A percentile compares a stretch with the other conserved stretches of the same genome.
Evolutionary conservation across 37 sponge, comb jelly and placozoan species (phyloP).

Genomic region (Ephydatia muelleri): DNA sequence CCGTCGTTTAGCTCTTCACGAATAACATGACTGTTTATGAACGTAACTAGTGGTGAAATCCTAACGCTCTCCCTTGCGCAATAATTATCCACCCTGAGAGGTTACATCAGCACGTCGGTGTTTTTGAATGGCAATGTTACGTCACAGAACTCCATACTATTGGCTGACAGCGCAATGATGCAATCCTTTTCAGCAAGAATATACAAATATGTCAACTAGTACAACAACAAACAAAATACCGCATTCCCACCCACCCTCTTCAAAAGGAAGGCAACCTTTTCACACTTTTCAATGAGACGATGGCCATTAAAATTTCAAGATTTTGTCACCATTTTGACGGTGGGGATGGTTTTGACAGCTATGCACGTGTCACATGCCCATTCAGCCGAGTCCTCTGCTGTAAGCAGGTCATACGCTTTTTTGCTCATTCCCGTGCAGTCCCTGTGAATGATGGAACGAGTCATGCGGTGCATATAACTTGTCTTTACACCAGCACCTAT

Average conservation of each 20-base stretch:
- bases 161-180: not conserved
- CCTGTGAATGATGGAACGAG: constrained; percentile 7
- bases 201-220: not conserved
- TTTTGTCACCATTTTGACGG: constrained; percentile 61
- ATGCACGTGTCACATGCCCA: constrained; percentile 93
- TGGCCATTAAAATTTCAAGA: not conserved
- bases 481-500: constrained; percentile 4
- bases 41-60: not conserved
- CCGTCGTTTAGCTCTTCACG: not conserved
- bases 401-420: constrained; percentile 82
- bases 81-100: not conserved
- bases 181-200: not conserved
- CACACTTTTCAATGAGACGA: too few relatives aligned
- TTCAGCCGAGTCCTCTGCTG: constrained; percentile 77
- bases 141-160: constrained; percentile 1
- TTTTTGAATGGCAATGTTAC: not conserved
- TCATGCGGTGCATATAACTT: not conserved
- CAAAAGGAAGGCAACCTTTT: too few relatives aligned
- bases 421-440: constrained; percentile 80
- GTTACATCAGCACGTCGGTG: constrained; percentile 12
- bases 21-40: not conserved
- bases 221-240: too few relatives aligned
- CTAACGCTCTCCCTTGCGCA: not conserved
- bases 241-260: too few relatives aligned
- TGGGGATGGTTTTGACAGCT: constrained; percentile 48